Evolutionary conservation across 2,888 invertebrate genomes (phyloP).

Genomic region (Myopa tessellatipennis): DNA sequence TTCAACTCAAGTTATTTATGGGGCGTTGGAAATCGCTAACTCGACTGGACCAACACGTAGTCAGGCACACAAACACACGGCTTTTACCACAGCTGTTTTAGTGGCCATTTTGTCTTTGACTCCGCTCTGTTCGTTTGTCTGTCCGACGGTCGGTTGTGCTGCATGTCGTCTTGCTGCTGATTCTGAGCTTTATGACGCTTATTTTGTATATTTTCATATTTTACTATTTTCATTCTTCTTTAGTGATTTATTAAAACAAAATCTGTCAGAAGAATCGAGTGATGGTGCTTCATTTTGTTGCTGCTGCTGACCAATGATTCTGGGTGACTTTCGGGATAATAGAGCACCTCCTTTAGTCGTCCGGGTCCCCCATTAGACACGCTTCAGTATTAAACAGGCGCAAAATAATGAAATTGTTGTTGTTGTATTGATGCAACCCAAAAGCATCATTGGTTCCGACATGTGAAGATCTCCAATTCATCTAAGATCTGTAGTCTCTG

Average conservation of each 20-base stretch:
- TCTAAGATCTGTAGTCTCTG: neutral
- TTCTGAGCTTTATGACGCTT: conserved; percentile 21
- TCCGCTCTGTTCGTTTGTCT: conserved; percentile 13
- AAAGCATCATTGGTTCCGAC: neutral
- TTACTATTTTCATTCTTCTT: neutral
- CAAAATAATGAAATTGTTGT: too few species aligned
- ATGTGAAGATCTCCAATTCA: neutral
- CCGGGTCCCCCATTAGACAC: conserved; percentile 35
- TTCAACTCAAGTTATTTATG: neutral
- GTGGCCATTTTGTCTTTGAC: neutral
- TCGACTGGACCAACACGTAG: neutral
- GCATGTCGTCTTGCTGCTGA: neutral
- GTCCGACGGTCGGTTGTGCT: conserved; percentile 15
- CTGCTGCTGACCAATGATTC: conserved; percentile 39
- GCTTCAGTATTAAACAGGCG: conserved; percentile 34
- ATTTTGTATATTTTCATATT: conserved; percentile 1
- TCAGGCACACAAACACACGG: neutral
- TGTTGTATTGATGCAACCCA: too few species aligned
- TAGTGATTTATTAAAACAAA: conserved; percentile 30
- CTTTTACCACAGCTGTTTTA: neutral
- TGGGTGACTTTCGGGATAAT: neutral
- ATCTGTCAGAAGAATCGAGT: conserved; percentile 5
- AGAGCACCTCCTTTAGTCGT: neutral
- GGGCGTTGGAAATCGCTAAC: neutral
- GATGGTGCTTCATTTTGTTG: conserved; percentile 20